Base-by-base conservation (phyloP, 2,797 vertebrate genomes). In the Podargus strigoides region DNA sequence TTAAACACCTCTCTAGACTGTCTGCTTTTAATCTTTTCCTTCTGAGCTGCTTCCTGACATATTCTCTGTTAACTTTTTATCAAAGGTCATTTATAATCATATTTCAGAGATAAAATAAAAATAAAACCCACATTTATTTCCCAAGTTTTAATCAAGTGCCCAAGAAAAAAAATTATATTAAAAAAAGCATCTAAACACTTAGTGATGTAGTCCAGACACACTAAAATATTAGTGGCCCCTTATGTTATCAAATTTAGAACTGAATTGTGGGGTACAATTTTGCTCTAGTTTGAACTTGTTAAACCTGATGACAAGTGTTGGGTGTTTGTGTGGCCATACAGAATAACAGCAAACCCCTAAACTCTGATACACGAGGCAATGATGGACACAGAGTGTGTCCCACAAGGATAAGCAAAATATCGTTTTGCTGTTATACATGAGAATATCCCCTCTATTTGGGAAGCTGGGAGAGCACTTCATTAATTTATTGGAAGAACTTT, bases 81-180 rank as follows among this genome's bases (percentile, higher is more conserved):
- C 93, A 96, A 96, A 96, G 94, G 97, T 94, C 94, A 95, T 95
- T 95, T 94, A 89, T 96, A 91, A 96, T 97, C 93, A 84, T 94
- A 86, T 92, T 95, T 92, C 87, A 84, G 89, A 89, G 95, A 94
- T 89, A 91, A 96, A 94, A 89, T 76, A 81, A 82, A 95, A 93
- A 93, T 64, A 69, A 92, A 89, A 88, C 88, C 56, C 41, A 20
- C 73, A 50, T 89, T 92, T 87, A 89, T 86, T 90, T 81, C 84
- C 41, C 7, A 94, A 87, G 49, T 96, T 95, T 95, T 94, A 93
- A 92, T 89, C 90, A 89, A 94, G 23, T 77, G 49, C 34, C 26
- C 49, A 75, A 58, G 3, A 39, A 73, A 76, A 39, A 67, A 47
- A 55, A 19, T 7, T 14, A 46, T 16, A 22, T 10, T 64, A n/a